A percentile compares a stretch with the other conserved stretches of the same genome.
phyloP scores from a whole-genome alignment of 2,113 vertebrate genomes.

The Cyanoramphus novaezelandiae region DNA sequence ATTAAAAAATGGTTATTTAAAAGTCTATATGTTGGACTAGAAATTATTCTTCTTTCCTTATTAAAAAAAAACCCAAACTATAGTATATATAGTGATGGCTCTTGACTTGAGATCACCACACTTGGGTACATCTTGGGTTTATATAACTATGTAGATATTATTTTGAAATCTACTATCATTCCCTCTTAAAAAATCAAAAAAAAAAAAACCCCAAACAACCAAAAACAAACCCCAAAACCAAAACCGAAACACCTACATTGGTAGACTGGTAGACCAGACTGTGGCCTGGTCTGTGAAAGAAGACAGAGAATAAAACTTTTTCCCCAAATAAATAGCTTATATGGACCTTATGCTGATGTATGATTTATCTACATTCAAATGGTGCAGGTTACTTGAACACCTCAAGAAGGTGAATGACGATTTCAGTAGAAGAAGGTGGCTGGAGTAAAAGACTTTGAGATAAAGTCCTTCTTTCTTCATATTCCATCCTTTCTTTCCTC shows the following conservation, averaged over 20 bases:
- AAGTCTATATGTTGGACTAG: not conserved
- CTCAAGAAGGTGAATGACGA: not conserved
- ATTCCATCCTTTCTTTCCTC: not conserved
- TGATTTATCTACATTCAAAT: not conserved
- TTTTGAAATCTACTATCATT: not conserved
- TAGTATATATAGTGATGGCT: not conserved
- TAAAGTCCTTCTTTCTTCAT: not conserved
- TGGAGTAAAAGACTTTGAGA: not conserved
- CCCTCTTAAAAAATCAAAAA: not conserved
- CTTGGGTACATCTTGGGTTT: not conserved
- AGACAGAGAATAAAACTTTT: not conserved
- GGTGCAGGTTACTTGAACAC: not conserved
- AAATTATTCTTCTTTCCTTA: not conserved
- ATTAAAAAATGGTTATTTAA: not conserved
- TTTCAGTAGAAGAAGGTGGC: not conserved
- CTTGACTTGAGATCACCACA: not conserved
- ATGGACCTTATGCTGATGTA: not conserved
- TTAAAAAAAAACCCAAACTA: not conserved
- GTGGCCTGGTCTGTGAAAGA: not conserved
- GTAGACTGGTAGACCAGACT: not conserved
- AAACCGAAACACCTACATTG: not conserved
- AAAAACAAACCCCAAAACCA: not conserved
- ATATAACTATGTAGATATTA: not conserved
- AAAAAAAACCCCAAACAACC: accelerated
- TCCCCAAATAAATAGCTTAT: too few relatives aligned